Evolutionary conservation across 2,113 vertebrate genomes (phyloP).

Genomic region (Tonatia bakeri): DNA sequence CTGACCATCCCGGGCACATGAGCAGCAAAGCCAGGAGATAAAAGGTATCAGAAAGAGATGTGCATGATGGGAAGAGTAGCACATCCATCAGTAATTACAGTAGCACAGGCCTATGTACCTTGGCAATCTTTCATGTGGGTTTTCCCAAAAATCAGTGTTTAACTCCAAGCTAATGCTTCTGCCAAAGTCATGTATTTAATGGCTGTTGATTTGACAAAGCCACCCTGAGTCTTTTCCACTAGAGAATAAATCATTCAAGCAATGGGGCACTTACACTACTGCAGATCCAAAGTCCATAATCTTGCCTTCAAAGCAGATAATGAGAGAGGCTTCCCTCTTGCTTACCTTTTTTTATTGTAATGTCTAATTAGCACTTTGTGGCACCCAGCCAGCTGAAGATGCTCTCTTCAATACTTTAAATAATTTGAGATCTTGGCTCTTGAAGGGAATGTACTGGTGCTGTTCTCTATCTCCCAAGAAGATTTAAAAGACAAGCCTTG

Average conservation of each 20-base stretch:
- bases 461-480: not conserved
- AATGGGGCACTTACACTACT: not conserved
- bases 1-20: not conserved
- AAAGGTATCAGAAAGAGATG: not conserved
- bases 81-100: not conserved
- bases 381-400: not conserved
- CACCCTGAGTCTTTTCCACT: not conserved
- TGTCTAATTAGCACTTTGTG: slow-evolving; percentile 5
- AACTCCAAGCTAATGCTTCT: slow-evolving; percentile 18
- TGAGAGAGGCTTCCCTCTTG: not conserved
- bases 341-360: not conserved
- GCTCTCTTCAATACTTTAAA: not conserved
- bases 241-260: slow-evolving; percentile 9
- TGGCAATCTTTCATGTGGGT: not conserved
- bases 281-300: not conserved
- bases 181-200: not conserved
- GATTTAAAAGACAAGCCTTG: slow-evolving; percentile 4
- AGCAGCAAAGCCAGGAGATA: not conserved
- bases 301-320: not conserved
- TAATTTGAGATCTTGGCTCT: not conserved
- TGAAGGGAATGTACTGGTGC: not conserved
- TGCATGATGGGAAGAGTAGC: not conserved
- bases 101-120: not conserved
- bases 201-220: not conserved
- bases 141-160: slow-evolving; percentile 52